Evolutionary conservation across 2,113 vertebrate species (phyloP), one percentile per base, ranked within the genome.

Genomic region (Rhabdornis inornatus): DNA sequence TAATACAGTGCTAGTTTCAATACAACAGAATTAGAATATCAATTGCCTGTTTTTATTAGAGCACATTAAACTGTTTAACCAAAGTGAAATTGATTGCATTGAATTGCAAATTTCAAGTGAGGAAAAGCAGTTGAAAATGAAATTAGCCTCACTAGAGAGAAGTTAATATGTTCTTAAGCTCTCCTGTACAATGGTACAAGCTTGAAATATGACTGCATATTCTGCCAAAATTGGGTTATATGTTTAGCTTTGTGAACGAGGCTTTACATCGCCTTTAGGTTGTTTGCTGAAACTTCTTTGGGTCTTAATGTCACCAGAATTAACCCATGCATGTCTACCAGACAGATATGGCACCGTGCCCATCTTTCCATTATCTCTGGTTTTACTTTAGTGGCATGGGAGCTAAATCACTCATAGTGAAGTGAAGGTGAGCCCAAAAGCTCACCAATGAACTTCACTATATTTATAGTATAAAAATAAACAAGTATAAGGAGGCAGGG

Each of bases 11-110:
- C 37, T 71, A 72, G 44, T 90, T 97, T 95, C 60, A 94, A 69
- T 95, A 87, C 88, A 95, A 93, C 79, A 82, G 65, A 96, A 93
- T 94, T 96, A 96, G 79, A 95, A 94, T 94, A 95, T 82, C 94
- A 97, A 87, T 96, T 93, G 83, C 72, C 93, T 93, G 85, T 81
- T 96, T 94, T 87, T 92, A 93, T 93, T 94, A 94, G 56, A 90
- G 88, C 65, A 82, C 61, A 93, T 95, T 95, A 92, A 92, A 90
- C 44, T 95, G 93, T 96, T 96, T 97, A 95, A 94, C 93, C 22
- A 56, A 89, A 92, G 64, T 75, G 93, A 94, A 96, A 96, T 76
- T 96, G 94, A 96, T 96, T 94, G 93, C 92, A 96, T 94, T 97
- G 93, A 97, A 94, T 96, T 96, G 94, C 94, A 96, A 94, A 97